Conservation (phyloP, 1,140 invertebrate species). For the Radopholus similis region DNA sequence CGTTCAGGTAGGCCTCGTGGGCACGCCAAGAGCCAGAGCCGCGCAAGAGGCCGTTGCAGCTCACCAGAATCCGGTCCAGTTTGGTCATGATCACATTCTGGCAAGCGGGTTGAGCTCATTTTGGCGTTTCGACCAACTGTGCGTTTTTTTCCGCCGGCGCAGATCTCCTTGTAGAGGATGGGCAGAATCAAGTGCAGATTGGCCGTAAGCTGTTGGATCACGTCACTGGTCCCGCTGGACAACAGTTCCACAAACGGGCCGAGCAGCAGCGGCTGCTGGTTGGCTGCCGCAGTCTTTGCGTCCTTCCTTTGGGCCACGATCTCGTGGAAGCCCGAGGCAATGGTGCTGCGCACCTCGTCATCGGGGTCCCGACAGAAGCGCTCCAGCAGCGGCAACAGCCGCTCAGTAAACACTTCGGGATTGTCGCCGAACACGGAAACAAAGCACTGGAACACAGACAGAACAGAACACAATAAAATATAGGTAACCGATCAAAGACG, state of each 20-base stretch:
- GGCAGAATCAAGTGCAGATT: conserved; percentile 48
- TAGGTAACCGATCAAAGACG: not conserved
- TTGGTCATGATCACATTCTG: conserved; percentile 19
- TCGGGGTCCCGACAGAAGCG: conserved; percentile 33
- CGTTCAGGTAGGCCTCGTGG: conserved; percentile 53
- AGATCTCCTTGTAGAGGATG: conserved; percentile 33
- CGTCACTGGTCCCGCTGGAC: conserved; percentile 46
- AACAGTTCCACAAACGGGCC: conserved; percentile 54
- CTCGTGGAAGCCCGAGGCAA: conserved; percentile 58
- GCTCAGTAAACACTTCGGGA: conserved; percentile 29
- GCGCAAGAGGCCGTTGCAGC: conserved; percentile 50
- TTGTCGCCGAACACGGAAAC: conserved; percentile 26
- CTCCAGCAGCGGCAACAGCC: conserved; percentile 43
- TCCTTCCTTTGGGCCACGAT: conserved; percentile 22
- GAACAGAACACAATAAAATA: not conserved
- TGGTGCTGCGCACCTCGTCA: conserved; percentile 40
- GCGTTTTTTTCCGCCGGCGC: not conserved
- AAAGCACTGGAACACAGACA: conserved; percentile 33
- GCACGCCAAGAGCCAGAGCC: conserved; percentile 52
- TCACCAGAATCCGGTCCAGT: conserved; percentile 52
- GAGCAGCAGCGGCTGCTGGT: conserved; percentile 33
- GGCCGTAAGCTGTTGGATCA: conserved; percentile 49
- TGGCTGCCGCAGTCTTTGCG: not conserved
- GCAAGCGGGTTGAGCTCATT: not conserved
- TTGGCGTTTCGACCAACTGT: not conserved